phyloP scores from a whole-genome alignment of 2,888 invertebrate species.

The Plutella xylostella region DNA sequence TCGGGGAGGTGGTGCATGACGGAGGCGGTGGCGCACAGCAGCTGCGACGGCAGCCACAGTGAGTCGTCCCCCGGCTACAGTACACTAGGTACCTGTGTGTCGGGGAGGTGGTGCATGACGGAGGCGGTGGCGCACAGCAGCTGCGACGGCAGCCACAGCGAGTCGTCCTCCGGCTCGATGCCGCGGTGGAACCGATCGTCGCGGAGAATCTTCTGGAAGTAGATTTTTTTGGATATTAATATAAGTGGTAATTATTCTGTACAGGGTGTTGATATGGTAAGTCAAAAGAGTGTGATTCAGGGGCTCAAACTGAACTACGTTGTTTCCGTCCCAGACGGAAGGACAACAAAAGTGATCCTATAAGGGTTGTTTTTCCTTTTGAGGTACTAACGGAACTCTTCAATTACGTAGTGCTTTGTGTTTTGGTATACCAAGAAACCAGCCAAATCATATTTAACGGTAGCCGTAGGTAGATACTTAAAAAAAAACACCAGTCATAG shows the following conservation, averaged over 20 bases:
- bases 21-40: slow-evolving; percentile 86
- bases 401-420: no score
- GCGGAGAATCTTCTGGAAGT: slow-evolving; percentile 82
- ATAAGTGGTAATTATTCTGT: background rate
- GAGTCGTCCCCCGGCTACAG: slow-evolving; percentile 94
- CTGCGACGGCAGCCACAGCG: slow-evolving; percentile 93
- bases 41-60: slow-evolving; percentile 91
- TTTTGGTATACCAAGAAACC: no score
- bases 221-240: background rate
- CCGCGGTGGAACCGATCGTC: slow-evolving; percentile 94
- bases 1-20: slow-evolving; percentile 86
- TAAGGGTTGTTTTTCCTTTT: no score
- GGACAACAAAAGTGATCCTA: no score
- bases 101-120: slow-evolving; percentile 83
- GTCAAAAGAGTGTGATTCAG: no score
- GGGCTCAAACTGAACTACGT: no score
- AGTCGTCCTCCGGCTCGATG: slow-evolving; percentile 91
- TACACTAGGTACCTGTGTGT: slow-evolving; percentile 92
- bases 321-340: no score
- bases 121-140: slow-evolving; percentile 86
- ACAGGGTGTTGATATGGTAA: no score
- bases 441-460: no score
- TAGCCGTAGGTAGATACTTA: no score
- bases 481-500: no score
- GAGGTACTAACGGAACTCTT: no score